phyloP scores from a whole-genome alignment of 2,888 invertebrate species.

The Polyploca ridens region DNA sequence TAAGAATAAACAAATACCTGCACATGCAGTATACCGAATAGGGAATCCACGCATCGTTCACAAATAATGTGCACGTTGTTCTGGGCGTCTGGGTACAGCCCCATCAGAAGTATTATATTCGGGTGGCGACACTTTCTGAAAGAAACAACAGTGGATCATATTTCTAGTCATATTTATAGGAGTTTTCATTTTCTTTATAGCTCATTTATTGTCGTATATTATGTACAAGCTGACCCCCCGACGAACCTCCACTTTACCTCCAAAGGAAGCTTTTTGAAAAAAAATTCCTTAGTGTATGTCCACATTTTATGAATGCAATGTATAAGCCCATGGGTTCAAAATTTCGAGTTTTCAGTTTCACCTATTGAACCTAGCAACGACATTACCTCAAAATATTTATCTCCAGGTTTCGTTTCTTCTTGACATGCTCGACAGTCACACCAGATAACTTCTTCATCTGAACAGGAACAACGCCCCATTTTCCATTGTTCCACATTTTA shows the following conservation, averaged over 20 bases:
- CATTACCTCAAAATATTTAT: constrained; percentile 73
- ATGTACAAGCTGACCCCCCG: too few relatives aligned
- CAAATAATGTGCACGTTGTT: constrained; percentile 73
- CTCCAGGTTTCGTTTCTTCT: constrained; percentile 67
- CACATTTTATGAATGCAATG: too few relatives aligned
- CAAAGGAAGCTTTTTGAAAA: too few relatives aligned
- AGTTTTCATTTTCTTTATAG: too few relatives aligned
- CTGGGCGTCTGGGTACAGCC: constrained; percentile 69
- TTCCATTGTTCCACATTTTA: constrained; percentile 64
- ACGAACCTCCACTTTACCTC: too few relatives aligned
- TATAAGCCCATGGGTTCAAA: too few relatives aligned
- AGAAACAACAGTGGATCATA: constrained; percentile 18
- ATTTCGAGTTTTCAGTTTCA: too few relatives aligned
- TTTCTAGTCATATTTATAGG: too few relatives aligned
- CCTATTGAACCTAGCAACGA: not conserved
- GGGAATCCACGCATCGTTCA: constrained; percentile 74
- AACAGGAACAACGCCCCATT: constrained; percentile 74
- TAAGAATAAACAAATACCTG: constrained; percentile 53
- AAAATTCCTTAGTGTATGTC: too few relatives aligned
- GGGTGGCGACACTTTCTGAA: constrained; percentile 81
- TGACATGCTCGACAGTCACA: constrained; percentile 65
- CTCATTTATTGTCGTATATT: too few relatives aligned
- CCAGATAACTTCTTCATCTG: constrained; percentile 66
- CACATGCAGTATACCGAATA: constrained; percentile 71
- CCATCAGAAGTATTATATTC: constrained; percentile 80